A percentile compares a stretch with the other conserved stretches of the same genome.
Evolutionary conservation across 1,140 invertebrate genomes (phyloP).

Genomic region (Bombus consobrinus): DNA sequence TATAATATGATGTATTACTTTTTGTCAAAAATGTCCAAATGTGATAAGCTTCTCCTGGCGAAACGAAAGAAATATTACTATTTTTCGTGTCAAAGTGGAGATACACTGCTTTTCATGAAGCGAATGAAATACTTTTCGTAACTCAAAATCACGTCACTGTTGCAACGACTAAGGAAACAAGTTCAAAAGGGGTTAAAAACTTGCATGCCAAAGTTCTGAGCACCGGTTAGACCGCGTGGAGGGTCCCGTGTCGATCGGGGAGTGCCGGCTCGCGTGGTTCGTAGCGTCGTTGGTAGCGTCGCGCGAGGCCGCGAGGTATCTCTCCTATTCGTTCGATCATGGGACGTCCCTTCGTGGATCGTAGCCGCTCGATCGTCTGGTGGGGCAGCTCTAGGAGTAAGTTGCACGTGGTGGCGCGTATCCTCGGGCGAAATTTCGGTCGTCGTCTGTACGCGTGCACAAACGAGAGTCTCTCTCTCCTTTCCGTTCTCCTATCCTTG

Average conservation of each 20-base stretch:
- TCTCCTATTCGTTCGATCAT: conserved; percentile 61
- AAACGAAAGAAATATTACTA: too few relatives aligned
- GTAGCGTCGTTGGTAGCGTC: conserved; percentile 51
- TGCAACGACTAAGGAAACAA: too few relatives aligned
- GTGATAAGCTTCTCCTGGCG: too few relatives aligned
- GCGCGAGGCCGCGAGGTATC: conserved; percentile 46
- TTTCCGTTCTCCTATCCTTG: conserved; percentile 32
- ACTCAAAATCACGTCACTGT: neutral
- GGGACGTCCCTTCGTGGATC: conserved; percentile 63
- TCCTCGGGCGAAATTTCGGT: conserved; percentile 70
- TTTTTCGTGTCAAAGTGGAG: too few relatives aligned
- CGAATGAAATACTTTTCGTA: too few relatives aligned
- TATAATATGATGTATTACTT: too few relatives aligned
- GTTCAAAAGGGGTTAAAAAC: neutral
- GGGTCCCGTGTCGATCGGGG: conserved; percentile 22
- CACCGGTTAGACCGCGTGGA: neutral
- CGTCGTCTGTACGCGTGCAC: conserved; percentile 57
- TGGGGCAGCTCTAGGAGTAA: conserved; percentile 60
- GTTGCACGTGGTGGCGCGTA: conserved; percentile 69
- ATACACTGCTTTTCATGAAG: neutral
- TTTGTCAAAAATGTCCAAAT: too few relatives aligned
- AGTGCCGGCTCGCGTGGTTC: conserved; percentile 25
- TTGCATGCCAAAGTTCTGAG: neutral
- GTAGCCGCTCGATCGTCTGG: conserved; percentile 37
- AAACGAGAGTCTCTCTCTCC: conserved; percentile 36